phyloP scores from a whole-genome alignment of 2,113 vertebrate species.

The Perca fluviatilis region DNA sequence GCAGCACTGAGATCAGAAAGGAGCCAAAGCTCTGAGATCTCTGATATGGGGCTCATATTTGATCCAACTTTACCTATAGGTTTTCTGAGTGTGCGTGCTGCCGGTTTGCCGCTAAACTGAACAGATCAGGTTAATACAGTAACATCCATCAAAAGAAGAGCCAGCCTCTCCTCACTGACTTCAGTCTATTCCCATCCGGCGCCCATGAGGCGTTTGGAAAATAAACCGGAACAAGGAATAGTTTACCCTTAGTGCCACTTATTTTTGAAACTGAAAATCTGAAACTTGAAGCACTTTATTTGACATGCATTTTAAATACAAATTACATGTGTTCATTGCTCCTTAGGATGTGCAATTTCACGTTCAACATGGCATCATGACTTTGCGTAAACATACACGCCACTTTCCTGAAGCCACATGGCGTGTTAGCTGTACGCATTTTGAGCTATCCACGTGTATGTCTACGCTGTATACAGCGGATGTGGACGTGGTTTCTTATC shows the following conservation, averaged over 20 bases:
- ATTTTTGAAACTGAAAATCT: constrained; percentile 25
- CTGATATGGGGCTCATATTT: constrained; percentile 36
- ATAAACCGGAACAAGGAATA: constrained; percentile 27
- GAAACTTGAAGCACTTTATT: constrained; percentile 20
- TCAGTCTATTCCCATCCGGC: constrained; percentile 38
- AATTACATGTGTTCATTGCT: neutral
- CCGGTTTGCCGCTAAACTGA: constrained; percentile 9
- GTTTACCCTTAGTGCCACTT: constrained; percentile 15
- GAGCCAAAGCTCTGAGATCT: constrained; percentile 1
- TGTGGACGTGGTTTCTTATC: too few relatives aligned
- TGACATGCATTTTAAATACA: constrained; percentile 31
- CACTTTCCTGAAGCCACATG: too few relatives aligned
- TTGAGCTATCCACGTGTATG: too few relatives aligned
- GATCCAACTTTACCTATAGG: constrained; percentile 21
- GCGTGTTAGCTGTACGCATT: too few relatives aligned
- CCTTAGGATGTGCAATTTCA: neutral
- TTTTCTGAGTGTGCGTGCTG: neutral
- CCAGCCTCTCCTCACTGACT: constrained; percentile 11
- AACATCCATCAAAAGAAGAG: neutral
- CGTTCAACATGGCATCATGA: too few relatives aligned
- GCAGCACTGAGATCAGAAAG: constrained; percentile 30
- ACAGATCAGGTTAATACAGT: constrained; percentile 17
- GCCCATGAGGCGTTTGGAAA: constrained; percentile 31
- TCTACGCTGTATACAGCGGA: too few relatives aligned
- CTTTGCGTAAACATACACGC: too few relatives aligned